phyloP scores from a whole-genome alignment of 2,113 vertebrate genomes.

The Pluvianellus socialis region DNA sequence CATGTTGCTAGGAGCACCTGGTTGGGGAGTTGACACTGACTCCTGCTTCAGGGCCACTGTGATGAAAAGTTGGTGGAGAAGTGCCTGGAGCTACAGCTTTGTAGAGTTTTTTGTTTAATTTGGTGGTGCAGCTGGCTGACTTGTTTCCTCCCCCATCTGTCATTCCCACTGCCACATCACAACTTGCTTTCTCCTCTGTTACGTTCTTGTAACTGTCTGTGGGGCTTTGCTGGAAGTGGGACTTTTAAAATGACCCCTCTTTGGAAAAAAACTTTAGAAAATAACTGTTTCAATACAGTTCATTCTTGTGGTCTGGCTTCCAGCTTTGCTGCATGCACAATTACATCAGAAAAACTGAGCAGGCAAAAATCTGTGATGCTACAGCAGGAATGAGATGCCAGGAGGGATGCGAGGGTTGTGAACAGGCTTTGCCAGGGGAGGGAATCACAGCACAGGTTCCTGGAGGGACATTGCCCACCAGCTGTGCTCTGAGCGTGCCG shows the following conservation, averaged over 20 bases:
- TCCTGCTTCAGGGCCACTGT: neutral
- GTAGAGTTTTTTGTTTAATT: neutral
- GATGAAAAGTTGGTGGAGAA: conserved; percentile 12
- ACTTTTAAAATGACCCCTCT: neutral
- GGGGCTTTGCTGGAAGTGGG: neutral
- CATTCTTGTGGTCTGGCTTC: neutral
- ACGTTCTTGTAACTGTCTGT: neutral
- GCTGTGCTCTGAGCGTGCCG: neutral
- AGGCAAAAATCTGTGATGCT: neutral
- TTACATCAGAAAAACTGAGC: neutral
- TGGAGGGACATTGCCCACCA: neutral
- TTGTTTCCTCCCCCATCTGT: neutral
- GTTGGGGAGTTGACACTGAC: neutral
- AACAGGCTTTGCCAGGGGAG: neutral
- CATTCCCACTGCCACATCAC: neutral
- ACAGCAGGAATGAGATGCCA: neutral
- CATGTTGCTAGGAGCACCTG: neutral
- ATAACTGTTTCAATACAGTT: neutral
- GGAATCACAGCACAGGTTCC: neutral
- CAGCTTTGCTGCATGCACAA: neutral
- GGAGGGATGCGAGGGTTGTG: neutral
- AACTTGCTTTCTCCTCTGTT: neutral
- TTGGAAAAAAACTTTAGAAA: neutral
- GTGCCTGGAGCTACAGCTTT: neutral
- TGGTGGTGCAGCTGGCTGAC: neutral